Evolutionary conservation across 1,140 invertebrate species (phyloP).

Genomic region (Prorops nasuta): DNA sequence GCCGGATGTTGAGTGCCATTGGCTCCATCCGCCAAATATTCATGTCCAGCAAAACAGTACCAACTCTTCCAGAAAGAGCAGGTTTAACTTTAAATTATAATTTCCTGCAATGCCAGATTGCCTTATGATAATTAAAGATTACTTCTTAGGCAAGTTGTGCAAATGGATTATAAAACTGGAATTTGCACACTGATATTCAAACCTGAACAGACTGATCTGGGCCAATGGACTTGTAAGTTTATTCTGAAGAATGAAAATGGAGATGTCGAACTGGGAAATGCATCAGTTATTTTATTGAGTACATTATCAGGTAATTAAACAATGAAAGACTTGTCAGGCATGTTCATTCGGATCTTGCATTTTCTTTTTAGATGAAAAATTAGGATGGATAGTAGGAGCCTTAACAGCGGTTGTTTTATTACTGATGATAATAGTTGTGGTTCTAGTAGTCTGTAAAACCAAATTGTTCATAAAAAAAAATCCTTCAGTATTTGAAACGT

Average conservation of each 20-base stretch:
- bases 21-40: slow-evolving; percentile 39
- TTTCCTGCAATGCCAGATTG: not conserved
- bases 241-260: slow-evolving; percentile 21
- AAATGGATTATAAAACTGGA: slow-evolving; percentile 45
- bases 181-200: slow-evolving; percentile 48
- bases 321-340: not conserved
- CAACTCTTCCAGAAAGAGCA: slow-evolving; percentile 22
- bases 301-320: slow-evolving; percentile 31
- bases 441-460: slow-evolving; percentile 46
- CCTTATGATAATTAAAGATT: not conserved
- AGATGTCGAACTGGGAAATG: slow-evolving; percentile 36
- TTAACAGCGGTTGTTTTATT: slow-evolving; percentile 46
- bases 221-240: slow-evolving; percentile 49
- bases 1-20: slow-evolving; percentile 39
- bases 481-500: slow-evolving; percentile 36
- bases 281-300: slow-evolving; percentile 39
- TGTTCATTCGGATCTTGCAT: not conserved
- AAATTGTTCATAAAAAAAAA: slow-evolving; percentile 33
- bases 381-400: slow-evolving; percentile 50
- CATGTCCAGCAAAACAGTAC: slow-evolving; percentile 26
- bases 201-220: slow-evolving; percentile 43
- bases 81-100: slow-evolving; percentile 14
- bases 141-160: slow-evolving; percentile 33
- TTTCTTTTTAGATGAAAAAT: slow-evolving; percentile 36
- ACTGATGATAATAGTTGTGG: slow-evolving; percentile 44